phyloP scores from a whole-genome alignment of 2,888 invertebrate genomes.

The Hyposoter didymator region DNA sequence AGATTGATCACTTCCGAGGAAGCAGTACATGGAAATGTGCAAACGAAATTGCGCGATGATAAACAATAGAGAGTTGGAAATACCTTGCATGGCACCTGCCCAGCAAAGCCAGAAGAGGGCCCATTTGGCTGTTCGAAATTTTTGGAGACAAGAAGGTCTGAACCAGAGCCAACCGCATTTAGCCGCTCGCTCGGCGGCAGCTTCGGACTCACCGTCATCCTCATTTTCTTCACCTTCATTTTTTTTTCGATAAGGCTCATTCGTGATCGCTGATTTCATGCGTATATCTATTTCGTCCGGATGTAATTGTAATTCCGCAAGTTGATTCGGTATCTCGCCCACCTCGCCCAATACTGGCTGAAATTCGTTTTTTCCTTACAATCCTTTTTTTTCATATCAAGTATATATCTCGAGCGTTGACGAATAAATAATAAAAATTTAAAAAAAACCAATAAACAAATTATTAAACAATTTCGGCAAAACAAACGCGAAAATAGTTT shows the following conservation, averaged over 20 bases:
- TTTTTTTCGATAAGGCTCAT: neutral
- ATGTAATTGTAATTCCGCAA: conserved; percentile 74
- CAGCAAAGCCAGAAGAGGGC: conserved; percentile 93
- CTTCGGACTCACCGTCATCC: conserved; percentile 51
- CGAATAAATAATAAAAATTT: no score
- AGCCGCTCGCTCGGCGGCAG: conserved; percentile 65
- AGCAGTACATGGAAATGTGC: neutral
- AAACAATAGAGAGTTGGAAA: neutral
- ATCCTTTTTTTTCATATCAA: neutral
- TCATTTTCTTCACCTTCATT: conserved; percentile 65
- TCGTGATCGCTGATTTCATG: conserved; percentile 18
- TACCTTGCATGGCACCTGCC: conserved; percentile 92
- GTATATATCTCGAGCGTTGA: neutral
- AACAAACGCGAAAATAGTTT: no score
- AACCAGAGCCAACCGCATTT: conserved; percentile 89
- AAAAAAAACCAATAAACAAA: neutral
- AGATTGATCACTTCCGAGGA: neutral
- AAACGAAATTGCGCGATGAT: neutral
- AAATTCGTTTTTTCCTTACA: conserved; percentile 1
- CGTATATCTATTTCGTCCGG: conserved; percentile 20
- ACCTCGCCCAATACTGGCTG: conserved; percentile 78
- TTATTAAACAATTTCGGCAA: no score
- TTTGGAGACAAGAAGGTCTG: conserved; percentile 88
- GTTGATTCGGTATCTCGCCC: conserved; percentile 74
- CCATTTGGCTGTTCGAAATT: conserved; percentile 91